Percentiles rank a stretch among this genome's conserved stretches.
Evolutionary conservation across 92 coral and sea anemone species (phyloP).

Genomic region (Actinernus sp.): DNA sequence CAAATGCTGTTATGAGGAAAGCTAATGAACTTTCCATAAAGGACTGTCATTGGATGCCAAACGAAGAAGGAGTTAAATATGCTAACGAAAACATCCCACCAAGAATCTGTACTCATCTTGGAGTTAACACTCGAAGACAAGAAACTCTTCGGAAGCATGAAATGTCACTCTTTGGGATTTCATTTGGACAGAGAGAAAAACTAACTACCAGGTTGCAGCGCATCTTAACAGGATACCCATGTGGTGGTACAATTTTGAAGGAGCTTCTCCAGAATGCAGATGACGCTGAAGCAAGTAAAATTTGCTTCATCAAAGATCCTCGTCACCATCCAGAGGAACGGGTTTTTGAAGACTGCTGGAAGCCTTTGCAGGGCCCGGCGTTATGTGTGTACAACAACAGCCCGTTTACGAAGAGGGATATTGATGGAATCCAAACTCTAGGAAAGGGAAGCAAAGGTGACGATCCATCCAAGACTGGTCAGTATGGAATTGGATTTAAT

Average conservation of each 20-base stretch:
- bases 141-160: too few relatives aligned
- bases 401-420: slow-evolving; percentile 75
- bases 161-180: slow-evolving; percentile 31
- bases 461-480: slow-evolving; percentile 92
- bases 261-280: slow-evolving; percentile 93
- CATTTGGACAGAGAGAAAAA: slow-evolving; percentile 83
- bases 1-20: slow-evolving; percentile 37
- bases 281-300: slow-evolving; percentile 83
- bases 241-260: slow-evolving; percentile 72
- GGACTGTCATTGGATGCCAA: too few relatives aligned
- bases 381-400: too few relatives aligned
- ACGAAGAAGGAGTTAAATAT: slow-evolving; percentile 46
- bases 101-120: slow-evolving; percentile 13
- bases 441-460: slow-evolving; percentile 89
- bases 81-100: slow-evolving; percentile 45
- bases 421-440: slow-evolving; percentile 73
- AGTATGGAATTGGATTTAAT: slow-evolving; percentile 90
- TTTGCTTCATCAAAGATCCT: slow-evolving; percentile 82
- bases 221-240: slow-evolving; percentile 71
- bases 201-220: slow-evolving; percentile 73
- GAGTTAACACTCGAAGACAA: slow-evolving; percentile 73
- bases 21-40: slow-evolving; percentile 57
- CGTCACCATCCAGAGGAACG: slow-evolving; percentile 61
- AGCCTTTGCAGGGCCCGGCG: too few relatives aligned
- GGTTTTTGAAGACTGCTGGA: slow-evolving; percentile 76